A percentile compares a stretch with the other conserved stretches of the same genome.
Evolutionary conservation across 2,888 invertebrate species (phyloP).

Genomic region (Meiosimyza platycephala): DNA sequence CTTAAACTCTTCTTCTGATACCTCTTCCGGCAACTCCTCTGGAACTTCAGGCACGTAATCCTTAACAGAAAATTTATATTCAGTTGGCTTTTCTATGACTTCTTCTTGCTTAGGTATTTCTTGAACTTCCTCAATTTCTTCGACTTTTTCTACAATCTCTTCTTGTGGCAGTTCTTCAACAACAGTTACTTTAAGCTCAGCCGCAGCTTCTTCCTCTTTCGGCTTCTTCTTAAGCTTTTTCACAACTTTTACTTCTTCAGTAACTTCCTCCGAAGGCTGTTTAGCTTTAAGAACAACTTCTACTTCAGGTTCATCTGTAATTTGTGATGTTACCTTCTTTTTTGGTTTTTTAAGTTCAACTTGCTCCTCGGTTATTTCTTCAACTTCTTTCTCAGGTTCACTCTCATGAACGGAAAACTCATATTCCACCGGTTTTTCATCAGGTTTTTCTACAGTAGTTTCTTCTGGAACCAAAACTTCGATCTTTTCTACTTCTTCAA

Average conservation of each 20-base stretch:
- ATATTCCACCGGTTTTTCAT: conserved; percentile 51
- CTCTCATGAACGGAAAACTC: conserved; percentile 55
- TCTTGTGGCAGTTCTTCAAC: conserved; percentile 55
- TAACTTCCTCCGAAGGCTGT: conserved; percentile 52
- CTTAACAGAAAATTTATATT: conserved; percentile 49
- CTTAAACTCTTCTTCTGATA: conserved; percentile 57
- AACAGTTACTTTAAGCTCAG: conserved; percentile 58
- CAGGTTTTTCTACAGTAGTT: conserved; percentile 41
- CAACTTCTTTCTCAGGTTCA: conserved; percentile 48
- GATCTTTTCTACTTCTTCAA: conserved; percentile 55
- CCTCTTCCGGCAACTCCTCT: conserved; percentile 38
- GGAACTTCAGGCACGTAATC: conserved; percentile 47
- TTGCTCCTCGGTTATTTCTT: conserved; percentile 49
- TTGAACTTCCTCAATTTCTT: conserved; percentile 56
- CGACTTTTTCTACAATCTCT: conserved; percentile 54
- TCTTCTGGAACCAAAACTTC: conserved; percentile 45
- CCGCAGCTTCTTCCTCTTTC: conserved; percentile 53
- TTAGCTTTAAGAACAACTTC: conserved; percentile 54
- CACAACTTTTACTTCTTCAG: conserved; percentile 55
- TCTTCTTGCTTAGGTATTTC: conserved; percentile 51
- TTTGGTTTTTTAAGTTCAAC: conserved; percentile 50
- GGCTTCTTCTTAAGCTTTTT: conserved; percentile 56
- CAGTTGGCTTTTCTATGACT: conserved; percentile 49
- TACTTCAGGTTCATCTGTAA: conserved; percentile 60
- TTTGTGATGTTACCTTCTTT: conserved; percentile 51